phyloP scores from a whole-genome alignment of 1,140 invertebrate species.

The Anastrepha ludens region DNA sequence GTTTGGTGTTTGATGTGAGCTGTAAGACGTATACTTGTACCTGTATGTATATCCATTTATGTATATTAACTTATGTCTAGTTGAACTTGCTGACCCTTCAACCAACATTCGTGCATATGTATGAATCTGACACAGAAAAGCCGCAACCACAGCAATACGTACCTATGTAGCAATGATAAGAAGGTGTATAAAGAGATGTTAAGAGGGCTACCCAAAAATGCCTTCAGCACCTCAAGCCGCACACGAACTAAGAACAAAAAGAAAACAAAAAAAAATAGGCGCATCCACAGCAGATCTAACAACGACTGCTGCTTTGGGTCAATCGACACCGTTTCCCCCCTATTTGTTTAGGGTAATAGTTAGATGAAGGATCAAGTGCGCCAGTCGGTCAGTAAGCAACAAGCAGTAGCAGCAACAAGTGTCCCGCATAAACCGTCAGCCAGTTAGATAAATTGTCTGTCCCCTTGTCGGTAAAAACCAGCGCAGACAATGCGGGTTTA shows the following conservation, averaged over 20 bases:
- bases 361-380: conserved; percentile 17
- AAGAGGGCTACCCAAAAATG: background rate
- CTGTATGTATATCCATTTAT: background rate
- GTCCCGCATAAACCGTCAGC: background rate
- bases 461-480: conserved; percentile 7
- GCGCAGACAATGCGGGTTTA: conserved; percentile 33
- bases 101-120: background rate
- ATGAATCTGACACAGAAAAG: background rate
- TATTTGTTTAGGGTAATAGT: background rate
- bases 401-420: conserved; percentile 41
- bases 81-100: conserved; percentile 25
- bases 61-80: background rate
- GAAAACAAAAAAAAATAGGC: background rate
- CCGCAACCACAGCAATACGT: conserved; percentile 13
- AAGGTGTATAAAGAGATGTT: background rate
- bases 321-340: background rate
- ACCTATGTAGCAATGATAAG: background rate
- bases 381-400: background rate
- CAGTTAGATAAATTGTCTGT: background rate
- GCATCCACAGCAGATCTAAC: background rate
- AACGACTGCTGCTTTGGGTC: background rate
- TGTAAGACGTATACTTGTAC: background rate
- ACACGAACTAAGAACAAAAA: background rate
- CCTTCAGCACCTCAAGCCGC: conserved; percentile 12
- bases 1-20: background rate